Percentiles rank a stretch among this genome's conserved stretches.
Evolutionary conservation across 2,113 vertebrate species (phyloP).

Genomic region (Sphyrna mokarran): DNA sequence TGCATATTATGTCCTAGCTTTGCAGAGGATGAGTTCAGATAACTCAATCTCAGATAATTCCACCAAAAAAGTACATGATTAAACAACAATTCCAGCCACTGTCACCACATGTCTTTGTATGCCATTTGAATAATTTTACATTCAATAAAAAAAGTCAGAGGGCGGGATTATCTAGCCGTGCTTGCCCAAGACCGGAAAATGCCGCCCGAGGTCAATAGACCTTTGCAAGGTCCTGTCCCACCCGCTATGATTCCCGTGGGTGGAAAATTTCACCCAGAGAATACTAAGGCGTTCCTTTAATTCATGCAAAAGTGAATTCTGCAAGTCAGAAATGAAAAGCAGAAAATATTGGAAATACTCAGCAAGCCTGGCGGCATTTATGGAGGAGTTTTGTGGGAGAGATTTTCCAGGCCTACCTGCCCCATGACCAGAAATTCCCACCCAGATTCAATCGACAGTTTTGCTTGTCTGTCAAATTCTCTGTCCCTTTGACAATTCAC

Average conservation of each 20-base stretch:
- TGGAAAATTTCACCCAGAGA: too few relatives aligned
- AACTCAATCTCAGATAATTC: not conserved
- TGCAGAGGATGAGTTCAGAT: conserved; percentile 6
- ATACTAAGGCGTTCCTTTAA: not conserved
- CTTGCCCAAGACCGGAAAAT: too few relatives aligned
- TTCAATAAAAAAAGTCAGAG: not conserved
- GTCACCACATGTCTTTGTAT: not conserved
- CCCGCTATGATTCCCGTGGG: too few relatives aligned
- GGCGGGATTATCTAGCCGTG: too few relatives aligned
- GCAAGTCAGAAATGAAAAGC: not conserved
- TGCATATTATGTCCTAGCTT: conserved; percentile 6
- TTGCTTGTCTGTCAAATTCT: too few relatives aligned
- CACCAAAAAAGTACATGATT: not conserved
- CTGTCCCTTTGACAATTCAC: too few relatives aligned
- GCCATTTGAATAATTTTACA: conserved; percentile 17
- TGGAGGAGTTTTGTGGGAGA: not conserved
- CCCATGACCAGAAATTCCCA: too few relatives aligned
- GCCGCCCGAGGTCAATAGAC: too few relatives aligned
- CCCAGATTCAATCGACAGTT: too few relatives aligned
- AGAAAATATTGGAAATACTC: not conserved
- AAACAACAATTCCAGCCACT: not conserved
- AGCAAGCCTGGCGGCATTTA: not conserved
- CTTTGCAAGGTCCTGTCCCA: too few relatives aligned
- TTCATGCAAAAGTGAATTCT: not conserved
- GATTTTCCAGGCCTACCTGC: too few relatives aligned